These are phyloP conservation scores for Drosophila tropicalis DNA, from an alignment of 1,140 invertebrate species.

Conservation along the genomic window DNA sequence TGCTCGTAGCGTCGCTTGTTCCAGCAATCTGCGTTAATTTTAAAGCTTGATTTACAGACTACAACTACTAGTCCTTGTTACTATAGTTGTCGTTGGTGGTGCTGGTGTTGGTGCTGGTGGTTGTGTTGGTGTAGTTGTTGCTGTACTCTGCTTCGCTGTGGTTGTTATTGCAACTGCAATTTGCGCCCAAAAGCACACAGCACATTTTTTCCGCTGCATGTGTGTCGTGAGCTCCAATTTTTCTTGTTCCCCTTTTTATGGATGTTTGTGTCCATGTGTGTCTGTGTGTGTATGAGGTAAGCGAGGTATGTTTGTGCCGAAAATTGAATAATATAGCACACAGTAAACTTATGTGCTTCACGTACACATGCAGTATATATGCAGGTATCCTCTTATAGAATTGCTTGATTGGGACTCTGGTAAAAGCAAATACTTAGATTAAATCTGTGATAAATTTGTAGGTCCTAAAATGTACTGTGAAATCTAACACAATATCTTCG, in stretches of 20 bases:
- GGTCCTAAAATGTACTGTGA: too few relatives aligned
- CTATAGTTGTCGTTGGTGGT: slow-evolving; percentile 20
- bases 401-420: background rate
- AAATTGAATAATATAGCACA: background rate
- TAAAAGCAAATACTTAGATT: background rate
- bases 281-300: slow-evolving; percentile 2
- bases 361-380: background rate
- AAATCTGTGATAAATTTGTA: background rate
- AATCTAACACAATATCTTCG: background rate
- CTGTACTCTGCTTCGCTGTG: background rate
- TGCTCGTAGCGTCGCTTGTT: slow-evolving; percentile 79
- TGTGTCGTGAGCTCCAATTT: slow-evolving; percentile 16
- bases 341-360: background rate
- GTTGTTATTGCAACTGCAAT: slow-evolving; percentile 52
- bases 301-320: slow-evolving; percentile 10
- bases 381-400: background rate
- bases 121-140: background rate
- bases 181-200: slow-evolving; percentile 56
- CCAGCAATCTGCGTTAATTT: slow-evolving; percentile 81
- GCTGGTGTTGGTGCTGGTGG: background rate
- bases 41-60: slow-evolving; percentile 80
- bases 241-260: slow-evolving; percentile 1
- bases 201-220: slow-evolving; percentile 24
- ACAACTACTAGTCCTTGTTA: slow-evolving; percentile 35
- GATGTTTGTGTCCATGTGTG: background rate